phyloP scores from a whole-genome alignment of 2,113 vertebrate species.

The Psittacara wagleri region DNA sequence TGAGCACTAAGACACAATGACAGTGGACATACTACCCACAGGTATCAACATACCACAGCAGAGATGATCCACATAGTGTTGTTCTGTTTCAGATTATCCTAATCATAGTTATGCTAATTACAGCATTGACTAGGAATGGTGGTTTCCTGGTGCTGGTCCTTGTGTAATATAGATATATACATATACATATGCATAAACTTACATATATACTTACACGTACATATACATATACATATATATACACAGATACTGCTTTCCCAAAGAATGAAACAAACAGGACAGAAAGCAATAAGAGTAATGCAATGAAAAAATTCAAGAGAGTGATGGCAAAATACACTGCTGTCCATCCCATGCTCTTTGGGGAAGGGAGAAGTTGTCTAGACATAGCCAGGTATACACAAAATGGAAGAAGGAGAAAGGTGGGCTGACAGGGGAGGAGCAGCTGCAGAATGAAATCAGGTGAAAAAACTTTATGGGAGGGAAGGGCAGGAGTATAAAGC shows the following conservation, averaged over 20 bases:
- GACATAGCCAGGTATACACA: not conserved
- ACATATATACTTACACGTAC: not conserved
- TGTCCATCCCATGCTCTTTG: not conserved
- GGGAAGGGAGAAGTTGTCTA: not conserved
- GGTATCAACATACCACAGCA: not conserved
- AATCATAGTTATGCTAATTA: not conserved
- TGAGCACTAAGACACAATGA: not conserved
- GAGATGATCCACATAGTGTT: not conserved
- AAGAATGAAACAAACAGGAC: not conserved
- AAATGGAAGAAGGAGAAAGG: not conserved
- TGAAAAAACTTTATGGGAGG: not conserved
- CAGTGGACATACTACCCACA: not conserved
- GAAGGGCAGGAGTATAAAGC: not conserved
- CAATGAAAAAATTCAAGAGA: not conserved
- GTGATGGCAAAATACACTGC: not conserved
- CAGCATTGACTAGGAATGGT: not conserved
- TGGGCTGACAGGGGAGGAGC: not conserved
- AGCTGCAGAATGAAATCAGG: not conserved
- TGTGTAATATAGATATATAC: not conserved
- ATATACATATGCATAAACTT: not conserved
- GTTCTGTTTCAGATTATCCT: not conserved
- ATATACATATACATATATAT: not conserved
- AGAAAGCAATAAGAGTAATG: not conserved
- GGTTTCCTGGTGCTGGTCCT: not conserved
- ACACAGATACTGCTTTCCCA: not conserved